Conservation (phyloP, 2,797 vertebrate species). For the Phataginus tricuspis region DNA sequence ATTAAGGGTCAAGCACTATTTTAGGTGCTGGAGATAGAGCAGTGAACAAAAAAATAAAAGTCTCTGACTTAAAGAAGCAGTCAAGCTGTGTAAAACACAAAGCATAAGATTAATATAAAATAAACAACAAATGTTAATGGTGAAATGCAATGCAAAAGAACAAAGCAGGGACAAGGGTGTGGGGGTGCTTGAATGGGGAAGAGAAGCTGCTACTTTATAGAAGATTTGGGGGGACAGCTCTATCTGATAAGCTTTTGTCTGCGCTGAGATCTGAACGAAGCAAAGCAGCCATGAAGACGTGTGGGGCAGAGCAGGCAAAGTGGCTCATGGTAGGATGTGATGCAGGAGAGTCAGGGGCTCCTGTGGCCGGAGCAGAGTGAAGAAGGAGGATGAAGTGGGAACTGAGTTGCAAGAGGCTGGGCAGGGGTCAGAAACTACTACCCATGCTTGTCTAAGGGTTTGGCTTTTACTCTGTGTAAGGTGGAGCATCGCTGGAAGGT, state of each 20-base stretch:
- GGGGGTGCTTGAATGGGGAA: background rate
- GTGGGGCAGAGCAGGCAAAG: background rate
- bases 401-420: background rate
- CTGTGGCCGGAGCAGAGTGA: fast-evolving
- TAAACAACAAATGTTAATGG: background rate
- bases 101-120: background rate
- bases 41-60: background rate
- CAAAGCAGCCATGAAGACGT: too few relatives aligned
- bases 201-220: background rate
- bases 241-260: background rate
- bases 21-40: background rate
- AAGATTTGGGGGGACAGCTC: too few relatives aligned
- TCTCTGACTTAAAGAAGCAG: background rate
- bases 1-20: background rate
- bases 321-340: too few relatives aligned
- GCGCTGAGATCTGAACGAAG: background rate
- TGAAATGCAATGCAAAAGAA: background rate
- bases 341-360: too few relatives aligned
- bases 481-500: too few relatives aligned
- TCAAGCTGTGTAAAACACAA: background rate
- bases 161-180: background rate
- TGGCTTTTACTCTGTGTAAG: too few relatives aligned
- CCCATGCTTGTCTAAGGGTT: background rate
- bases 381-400: too few relatives aligned
- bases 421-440: too few relatives aligned